A percentile compares a stretch with the other conserved stretches of the same genome.
Evolutionary conservation across 2,797 vertebrate genomes (phyloP).

Genomic region (Aulostomus chinensis): DNA sequence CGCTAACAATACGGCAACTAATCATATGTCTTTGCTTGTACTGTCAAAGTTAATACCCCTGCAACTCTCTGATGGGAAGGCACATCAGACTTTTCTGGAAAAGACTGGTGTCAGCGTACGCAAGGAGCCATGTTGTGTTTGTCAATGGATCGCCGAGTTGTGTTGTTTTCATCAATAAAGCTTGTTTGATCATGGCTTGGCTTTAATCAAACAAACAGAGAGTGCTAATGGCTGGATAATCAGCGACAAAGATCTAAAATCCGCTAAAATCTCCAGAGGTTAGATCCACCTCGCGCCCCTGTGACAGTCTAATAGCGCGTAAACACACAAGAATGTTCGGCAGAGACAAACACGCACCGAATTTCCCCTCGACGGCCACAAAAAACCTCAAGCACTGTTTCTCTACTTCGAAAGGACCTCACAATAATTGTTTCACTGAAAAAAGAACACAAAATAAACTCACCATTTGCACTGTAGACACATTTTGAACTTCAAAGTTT

Average conservation of each 20-base stretch:
- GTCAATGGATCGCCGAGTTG: conserved; percentile 38
- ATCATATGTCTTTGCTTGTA: conserved; percentile 42
- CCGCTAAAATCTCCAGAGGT: conserved; percentile 42
- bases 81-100: conserved; percentile 17
- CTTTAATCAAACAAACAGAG: conserved; percentile 75
- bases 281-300: conserved; percentile 23
- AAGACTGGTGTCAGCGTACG: too few relatives aligned
- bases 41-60: conserved; percentile 71
- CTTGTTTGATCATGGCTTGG: conserved; percentile 77
- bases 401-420: too few relatives aligned
- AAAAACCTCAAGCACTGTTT: too few relatives aligned
- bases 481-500: too few relatives aligned
- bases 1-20: conserved; percentile 50
- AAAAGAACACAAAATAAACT: too few relatives aligned
- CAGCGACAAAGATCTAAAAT: conserved; percentile 60
- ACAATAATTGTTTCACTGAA: too few relatives aligned
- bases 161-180: conserved; percentile 64
- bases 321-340: too few relatives aligned
- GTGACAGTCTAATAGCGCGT: not conserved
- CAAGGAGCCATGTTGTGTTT: conserved; percentile 51
- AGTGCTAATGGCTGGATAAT: conserved; percentile 71
- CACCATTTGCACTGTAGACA: too few relatives aligned
- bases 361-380: too few relatives aligned
- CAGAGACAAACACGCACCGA: too few relatives aligned
- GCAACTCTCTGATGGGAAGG: conserved; percentile 42